Base-by-base conservation (phyloP, 2,113 vertebrate species). In the Hirundichthys speculiger region DNA sequence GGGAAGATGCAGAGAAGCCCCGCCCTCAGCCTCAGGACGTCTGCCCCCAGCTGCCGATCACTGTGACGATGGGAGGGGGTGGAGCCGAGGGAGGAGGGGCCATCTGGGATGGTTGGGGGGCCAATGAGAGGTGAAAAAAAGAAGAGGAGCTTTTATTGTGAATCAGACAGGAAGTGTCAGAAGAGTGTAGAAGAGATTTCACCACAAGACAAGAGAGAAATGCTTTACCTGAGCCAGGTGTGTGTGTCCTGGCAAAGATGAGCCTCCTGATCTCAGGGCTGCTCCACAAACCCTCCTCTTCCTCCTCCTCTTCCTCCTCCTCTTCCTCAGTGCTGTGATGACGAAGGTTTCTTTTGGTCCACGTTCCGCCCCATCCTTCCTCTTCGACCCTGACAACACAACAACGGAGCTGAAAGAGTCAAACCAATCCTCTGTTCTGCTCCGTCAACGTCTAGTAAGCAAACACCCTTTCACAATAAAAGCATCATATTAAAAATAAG, bases 1-100 rank as follows among this genome's bases (percentile, higher is more conserved):
- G 94, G 95, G 84, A 97, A 96, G 76, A 97, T 93, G 68, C 96
- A 97, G 86, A 96, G 96, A 0, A 98, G 91, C 12, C 94, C 94
- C 0, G 95, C 96, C 41, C 95, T 80, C 92, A 95, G 92, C 88
- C 92, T 93, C 85, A 96, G 88, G 73, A 92, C 90, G 80, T 94
- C 95, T 0, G 93, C 94, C 80, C 92, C 94, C 91, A 95, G 92
- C 19, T 90, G 92, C 50, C 93, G 92, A 1, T 94, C 92, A 86
- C 80, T 90, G 0, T 86, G 86, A 52, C 88, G 69, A 49, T 18
- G 50, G 16, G 75, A 64, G 0, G 75, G 82, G 12, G 69, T 54
- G 63, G 86, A 75, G 50, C 1, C 3, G 4, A 66, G 3, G 7
- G 75, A 56, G 18, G 79, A 77, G 42, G 69, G 60, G 21, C 45